A percentile compares a stretch with the other conserved stretches of the same genome.
Conservation (phyloP, 2,888 invertebrate genomes). For the Drosophila atroscutellata region DNA sequence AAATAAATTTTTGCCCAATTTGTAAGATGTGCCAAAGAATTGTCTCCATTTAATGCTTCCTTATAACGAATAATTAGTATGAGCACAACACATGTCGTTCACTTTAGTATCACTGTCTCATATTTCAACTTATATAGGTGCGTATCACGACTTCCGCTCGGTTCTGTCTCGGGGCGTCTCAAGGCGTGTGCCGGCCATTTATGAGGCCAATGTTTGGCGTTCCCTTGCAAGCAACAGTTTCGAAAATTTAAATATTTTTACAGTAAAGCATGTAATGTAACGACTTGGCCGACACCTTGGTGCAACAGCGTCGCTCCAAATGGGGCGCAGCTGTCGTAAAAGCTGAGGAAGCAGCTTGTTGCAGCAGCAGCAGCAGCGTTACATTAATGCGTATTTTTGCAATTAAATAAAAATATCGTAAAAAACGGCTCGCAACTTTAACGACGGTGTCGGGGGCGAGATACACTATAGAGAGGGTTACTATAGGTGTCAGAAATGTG, state of each 20-base stretch:
- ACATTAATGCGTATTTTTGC: constrained; percentile 60
- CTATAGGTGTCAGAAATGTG: constrained; percentile 72
- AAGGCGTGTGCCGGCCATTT: constrained; percentile 33
- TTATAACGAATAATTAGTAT: not conserved
- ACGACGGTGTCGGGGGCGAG: constrained; percentile 35
- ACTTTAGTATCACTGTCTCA: constrained; percentile 14
- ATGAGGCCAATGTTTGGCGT: constrained; percentile 19
- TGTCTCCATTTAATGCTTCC: not conserved
- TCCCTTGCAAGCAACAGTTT: constrained; percentile 21
- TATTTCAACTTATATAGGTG: constrained; percentile 19
- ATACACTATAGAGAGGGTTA: too few species aligned
- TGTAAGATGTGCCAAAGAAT: not conserved
- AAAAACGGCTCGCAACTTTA: constrained; percentile 55
- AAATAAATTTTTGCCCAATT: not conserved
- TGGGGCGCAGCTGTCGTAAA: constrained; percentile 62
- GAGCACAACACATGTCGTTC: constrained; percentile 11
- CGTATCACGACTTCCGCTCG: constrained; percentile 33
- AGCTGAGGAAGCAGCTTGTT: constrained; percentile 26
- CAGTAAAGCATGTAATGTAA: constrained; percentile 59
- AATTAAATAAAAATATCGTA: constrained; percentile 77
- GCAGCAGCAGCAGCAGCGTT: constrained; percentile 22
- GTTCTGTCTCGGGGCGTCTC: not conserved
- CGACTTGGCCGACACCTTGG: constrained; percentile 60
- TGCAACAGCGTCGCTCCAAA: constrained; percentile 45
- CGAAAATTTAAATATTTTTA: constrained; percentile 57